Percentiles rank a stretch among this genome's conserved stretches.
phyloP scores from a whole-genome alignment of 2,113 vertebrate genomes.

The Phaethon lepturus region DNA sequence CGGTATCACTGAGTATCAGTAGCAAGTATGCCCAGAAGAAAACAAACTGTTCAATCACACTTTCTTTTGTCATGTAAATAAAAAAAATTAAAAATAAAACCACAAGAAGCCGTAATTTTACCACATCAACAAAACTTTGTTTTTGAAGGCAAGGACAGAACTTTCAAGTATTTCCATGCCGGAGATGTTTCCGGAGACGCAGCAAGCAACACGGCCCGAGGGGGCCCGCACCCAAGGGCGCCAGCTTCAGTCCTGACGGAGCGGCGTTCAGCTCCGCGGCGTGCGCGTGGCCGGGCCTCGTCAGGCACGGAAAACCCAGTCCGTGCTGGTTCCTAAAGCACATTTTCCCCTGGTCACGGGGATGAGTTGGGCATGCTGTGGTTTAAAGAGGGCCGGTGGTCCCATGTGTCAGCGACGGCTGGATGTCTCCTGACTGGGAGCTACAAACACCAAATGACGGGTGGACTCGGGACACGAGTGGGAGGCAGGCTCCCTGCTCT shows the following conservation, averaged over 20 bases:
- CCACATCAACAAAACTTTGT: no score
- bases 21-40: rapidly evolving
- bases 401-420: neutral
- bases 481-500: neutral
- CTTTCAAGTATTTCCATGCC: neutral
- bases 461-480: neutral
- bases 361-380: neutral
- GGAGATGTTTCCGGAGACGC: neutral
- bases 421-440: no score
- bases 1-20: rapidly evolving
- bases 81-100: neutral
- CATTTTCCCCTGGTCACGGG: neutral
- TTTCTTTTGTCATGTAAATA: rapidly evolving
- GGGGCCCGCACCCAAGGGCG: neutral
- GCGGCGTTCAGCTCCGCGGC: rapidly evolving
- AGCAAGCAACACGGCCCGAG: neutral
- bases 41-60: neutral
- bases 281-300: rapidly evolving
- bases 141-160: neutral
- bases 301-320: no score
- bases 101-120: neutral
- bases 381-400: neutral
- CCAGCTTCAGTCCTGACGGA: no score
- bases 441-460: neutral
- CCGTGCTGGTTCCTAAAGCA: neutral